Conservation (phyloP, 2,888 invertebrate species). For the Isotomurus palustris region DNA sequence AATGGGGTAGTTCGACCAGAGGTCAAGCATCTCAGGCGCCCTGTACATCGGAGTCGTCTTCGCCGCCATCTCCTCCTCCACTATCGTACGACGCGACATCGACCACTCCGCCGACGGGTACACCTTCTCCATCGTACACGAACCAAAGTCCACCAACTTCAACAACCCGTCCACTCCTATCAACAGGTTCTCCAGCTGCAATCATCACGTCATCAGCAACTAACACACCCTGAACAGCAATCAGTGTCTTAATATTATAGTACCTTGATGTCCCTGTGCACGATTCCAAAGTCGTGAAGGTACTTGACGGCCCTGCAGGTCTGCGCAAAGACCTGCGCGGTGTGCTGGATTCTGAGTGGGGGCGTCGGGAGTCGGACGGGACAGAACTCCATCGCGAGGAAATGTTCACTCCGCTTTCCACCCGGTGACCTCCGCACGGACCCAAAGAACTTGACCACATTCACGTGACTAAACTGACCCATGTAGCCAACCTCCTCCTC, state of each 20-base stretch:
- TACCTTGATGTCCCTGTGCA: slow-evolving; percentile 45
- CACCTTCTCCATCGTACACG: slow-evolving; percentile 37
- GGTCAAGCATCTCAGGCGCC: slow-evolving; percentile 96
- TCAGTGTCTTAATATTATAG: background rate
- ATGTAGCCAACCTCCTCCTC: slow-evolving; percentile 41
- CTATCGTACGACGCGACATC: slow-evolving; percentile 32
- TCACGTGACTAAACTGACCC: slow-evolving; percentile 36
- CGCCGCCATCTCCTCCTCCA: slow-evolving; percentile 58
- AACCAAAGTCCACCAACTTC: slow-evolving; percentile 44
- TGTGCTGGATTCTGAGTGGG: slow-evolving; percentile 27
- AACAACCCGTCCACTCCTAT: slow-evolving; percentile 42
- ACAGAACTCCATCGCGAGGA: slow-evolving; percentile 33
- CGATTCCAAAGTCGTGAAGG: slow-evolving; percentile 40
- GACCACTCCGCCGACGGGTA: slow-evolving; percentile 36
- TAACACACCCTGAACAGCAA: background rate
- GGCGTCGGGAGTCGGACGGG: slow-evolving; percentile 31
- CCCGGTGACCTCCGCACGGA: slow-evolving; percentile 23
- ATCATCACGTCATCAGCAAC: too few relatives aligned
- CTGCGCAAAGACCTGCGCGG: slow-evolving; percentile 41
- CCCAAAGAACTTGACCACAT: slow-evolving; percentile 41
- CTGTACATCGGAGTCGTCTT: slow-evolving; percentile 88
- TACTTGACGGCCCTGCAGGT: slow-evolving; percentile 43
- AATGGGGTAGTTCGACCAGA: slow-evolving; percentile 92
- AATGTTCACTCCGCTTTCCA: slow-evolving; percentile 34
- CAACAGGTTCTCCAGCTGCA: slow-evolving; percentile 42